Evolutionary conservation across 1,140 invertebrate genomes (phyloP), one percentile per base, ranked within the genome.

Genomic region (Nebria ingens): DNA sequence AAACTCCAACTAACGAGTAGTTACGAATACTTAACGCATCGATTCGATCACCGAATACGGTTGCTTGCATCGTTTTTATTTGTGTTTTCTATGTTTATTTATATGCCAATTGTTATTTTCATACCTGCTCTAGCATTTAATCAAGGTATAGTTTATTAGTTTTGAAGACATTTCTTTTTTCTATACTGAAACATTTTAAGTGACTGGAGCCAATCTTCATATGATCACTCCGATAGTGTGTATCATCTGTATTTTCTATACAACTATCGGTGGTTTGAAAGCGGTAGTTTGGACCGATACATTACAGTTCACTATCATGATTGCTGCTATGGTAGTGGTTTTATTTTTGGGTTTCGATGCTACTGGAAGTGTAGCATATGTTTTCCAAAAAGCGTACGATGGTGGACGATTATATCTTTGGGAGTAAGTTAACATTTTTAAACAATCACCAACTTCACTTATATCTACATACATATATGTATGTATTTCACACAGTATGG

Each of bases 181-280:
- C 25, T 34, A 34, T 34, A 34, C 6, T 9, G 6, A 34, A 56
- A 56, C 51, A 52, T 56, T 78, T 78, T 49, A 66, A 85, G 85
- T 86, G 2, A 88, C 85, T 21, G 79, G 81, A n/a, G 71, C 85
- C 12, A 73, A 79, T 58, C 70, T 85, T 15, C 78, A 80, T 56
- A 65, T 79, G 1, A 76, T 86, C 12, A 80, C 84, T 13, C 76
- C 83, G 6, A 70, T 84, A 0, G 78, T 86, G 52, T 87, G 85
- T 61, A 67, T 80, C 3, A 77, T 86, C 3, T 89, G 87, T 67
- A 86, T 87, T 9, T 85, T 89, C 56, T 88, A 91, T 60, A 88
- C 86, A 4, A 80, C 84, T 11, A 67, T 90, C 21, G 85, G 85
- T 38, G 86, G 86, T 0, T 69, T 89, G 56, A 80, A 86, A 69